phyloP scores from a whole-genome alignment of 1,140 invertebrate genomes.

The Lordiphosa clarofinis region DNA sequence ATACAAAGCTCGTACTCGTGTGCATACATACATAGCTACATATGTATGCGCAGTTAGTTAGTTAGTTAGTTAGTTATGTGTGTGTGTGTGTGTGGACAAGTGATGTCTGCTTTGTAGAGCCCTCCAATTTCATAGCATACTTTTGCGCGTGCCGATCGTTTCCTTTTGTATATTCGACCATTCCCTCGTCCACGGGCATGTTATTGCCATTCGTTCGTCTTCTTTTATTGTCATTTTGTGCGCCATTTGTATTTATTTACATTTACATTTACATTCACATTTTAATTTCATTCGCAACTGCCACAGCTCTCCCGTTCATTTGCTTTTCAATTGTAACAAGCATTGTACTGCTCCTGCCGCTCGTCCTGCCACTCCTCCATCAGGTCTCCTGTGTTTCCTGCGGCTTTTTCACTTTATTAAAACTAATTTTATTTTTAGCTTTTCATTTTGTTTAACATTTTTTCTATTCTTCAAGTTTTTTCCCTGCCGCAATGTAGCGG shows the following conservation, averaged over 20 bases:
- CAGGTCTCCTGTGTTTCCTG: conserved; percentile 31
- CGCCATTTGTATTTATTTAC: neutral
- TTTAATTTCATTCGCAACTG: conserved; percentile 12
- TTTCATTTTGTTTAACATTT: conserved; percentile 56
- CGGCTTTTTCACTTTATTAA: conserved; percentile 71
- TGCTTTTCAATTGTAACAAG: conserved; percentile 53
- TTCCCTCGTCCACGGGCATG: too few relatives aligned
- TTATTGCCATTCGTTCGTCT: too few relatives aligned
- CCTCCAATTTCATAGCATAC: too few relatives aligned
- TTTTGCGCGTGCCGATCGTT: too few relatives aligned
- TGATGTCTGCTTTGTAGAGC: conserved; percentile 7
- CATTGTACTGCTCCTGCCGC: conserved; percentile 30
- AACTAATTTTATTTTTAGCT: conserved; percentile 64
- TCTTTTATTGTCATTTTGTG: neutral
- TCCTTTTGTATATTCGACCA: too few relatives aligned
- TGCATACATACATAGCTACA: neutral
- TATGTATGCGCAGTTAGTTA: conserved; percentile 29
- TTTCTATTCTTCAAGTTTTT: conserved; percentile 26
- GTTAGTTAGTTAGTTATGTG: conserved; percentile 71
- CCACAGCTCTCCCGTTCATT: conserved; percentile 28
- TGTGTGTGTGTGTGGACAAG: conserved; percentile 62
- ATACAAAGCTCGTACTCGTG: neutral
- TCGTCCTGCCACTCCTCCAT: too few relatives aligned
- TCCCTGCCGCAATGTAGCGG: conserved; percentile 40
- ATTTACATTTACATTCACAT: neutral